Conservation (phyloP, 2,113 vertebrate genomes). For the Colossoma macropomum region DNA sequence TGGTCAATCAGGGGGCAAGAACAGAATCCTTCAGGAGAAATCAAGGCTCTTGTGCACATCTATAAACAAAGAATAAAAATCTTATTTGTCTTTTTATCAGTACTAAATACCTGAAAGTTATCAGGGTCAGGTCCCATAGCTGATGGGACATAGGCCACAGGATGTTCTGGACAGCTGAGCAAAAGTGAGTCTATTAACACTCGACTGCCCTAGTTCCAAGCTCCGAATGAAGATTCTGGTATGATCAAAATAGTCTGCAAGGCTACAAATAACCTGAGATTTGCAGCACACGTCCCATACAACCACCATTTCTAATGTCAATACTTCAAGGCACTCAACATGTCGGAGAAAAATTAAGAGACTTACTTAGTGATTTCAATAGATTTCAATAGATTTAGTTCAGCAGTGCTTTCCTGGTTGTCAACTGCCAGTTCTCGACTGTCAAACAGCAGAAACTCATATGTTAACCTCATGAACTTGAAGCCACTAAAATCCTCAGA, state of each 20-base stretch:
- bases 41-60: background rate
- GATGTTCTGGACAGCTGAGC: slow-evolving; percentile 1
- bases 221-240: background rate
- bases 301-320: background rate
- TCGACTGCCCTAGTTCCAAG: background rate
- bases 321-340: background rate
- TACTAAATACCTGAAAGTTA: background rate
- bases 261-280: no score
- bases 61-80: background rate
- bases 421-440: no score
- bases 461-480: no score
- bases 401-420: no score
- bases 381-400: no score
- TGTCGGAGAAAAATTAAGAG: background rate
- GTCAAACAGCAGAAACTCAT: no score
- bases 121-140: background rate
- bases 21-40: background rate
- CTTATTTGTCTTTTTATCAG: background rate
- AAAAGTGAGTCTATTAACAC: slow-evolving; percentile 16
- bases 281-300: background rate
- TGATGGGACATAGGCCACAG: slow-evolving; percentile 14
- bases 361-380: background rate
- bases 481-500: no score
- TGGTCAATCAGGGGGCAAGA: no score
- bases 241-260: background rate